These are phyloP conservation scores for Dromius quadrimaculatus DNA, from an alignment of 2,888 invertebrate species.

Conservation along the genomic window DNA sequence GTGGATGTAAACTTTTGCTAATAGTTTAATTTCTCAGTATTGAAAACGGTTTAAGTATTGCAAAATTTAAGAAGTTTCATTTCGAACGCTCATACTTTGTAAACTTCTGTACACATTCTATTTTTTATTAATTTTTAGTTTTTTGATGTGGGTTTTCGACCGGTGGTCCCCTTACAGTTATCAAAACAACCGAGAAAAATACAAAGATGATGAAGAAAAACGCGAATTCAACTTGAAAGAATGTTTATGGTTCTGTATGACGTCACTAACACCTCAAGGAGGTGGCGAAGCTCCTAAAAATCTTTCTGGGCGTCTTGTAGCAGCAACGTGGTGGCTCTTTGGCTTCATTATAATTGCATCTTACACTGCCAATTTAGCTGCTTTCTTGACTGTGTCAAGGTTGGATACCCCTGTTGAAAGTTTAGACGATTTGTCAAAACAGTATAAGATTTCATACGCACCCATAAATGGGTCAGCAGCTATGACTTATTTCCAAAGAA, in stretches of 20 bases:
- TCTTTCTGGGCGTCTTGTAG: constrained; percentile 92
- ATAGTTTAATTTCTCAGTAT: no score
- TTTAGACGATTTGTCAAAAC: constrained; percentile 93
- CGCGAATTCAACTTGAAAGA: constrained; percentile 95
- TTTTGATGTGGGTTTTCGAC: constrained; percentile 97
- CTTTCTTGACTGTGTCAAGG: constrained; percentile 94
- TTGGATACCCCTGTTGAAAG: constrained; percentile 94
- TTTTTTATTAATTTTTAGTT: constrained; percentile 68
- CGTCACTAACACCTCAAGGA: constrained; percentile 94
- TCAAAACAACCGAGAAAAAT: constrained; percentile 93
- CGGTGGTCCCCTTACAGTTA: constrained; percentile 98
- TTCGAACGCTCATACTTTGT: no score
- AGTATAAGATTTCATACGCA: constrained; percentile 96
- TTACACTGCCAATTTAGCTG: constrained; percentile 97
- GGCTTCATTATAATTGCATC: constrained; percentile 99
- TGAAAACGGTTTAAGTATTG: no score
- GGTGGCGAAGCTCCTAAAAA: constrained; percentile 98
- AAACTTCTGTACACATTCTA: no score
- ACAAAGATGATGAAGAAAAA: constrained; percentile 93
- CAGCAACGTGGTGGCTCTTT: constrained; percentile 99
- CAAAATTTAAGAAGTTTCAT: no score
- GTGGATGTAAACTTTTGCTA: no score
- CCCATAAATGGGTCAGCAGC: constrained; percentile 89
- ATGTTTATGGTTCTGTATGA: constrained; percentile 99
- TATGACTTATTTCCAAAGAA: constrained; percentile 94